These are phyloP conservation scores for Orgyia antiqua DNA, from an alignment of 2,888 invertebrate species.

Conservation along the genomic window DNA sequence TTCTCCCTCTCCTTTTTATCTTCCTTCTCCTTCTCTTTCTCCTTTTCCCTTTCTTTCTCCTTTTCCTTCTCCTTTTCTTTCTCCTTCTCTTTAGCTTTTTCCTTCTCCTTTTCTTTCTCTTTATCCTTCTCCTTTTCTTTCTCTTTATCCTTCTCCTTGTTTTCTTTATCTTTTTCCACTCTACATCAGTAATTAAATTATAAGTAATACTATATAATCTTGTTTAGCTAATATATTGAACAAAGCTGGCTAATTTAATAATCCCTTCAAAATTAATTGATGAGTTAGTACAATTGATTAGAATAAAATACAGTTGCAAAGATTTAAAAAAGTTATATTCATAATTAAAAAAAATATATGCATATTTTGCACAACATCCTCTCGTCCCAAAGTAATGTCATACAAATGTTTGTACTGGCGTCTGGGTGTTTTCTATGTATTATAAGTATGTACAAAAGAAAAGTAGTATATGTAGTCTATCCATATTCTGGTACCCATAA, in stretches of 20 bases:
- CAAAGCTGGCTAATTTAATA: neutral
- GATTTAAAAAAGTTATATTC: too few relatives aligned
- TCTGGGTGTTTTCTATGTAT: too few relatives aligned
- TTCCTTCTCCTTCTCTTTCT: constrained; percentile 33
- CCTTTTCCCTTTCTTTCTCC: constrained; percentile 42
- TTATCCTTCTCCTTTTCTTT: constrained; percentile 24
- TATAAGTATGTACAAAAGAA: too few relatives aligned
- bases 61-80: constrained; percentile 33
- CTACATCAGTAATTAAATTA: neutral
- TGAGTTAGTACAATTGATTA: too few relatives aligned
- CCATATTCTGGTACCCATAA: too few relatives aligned
- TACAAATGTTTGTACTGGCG: too few relatives aligned
- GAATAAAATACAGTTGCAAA: too few relatives aligned
- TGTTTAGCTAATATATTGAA: neutral
- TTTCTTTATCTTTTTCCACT: constrained; percentile 9
- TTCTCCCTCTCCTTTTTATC: constrained; percentile 44
- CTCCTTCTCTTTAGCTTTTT: constrained; percentile 33
- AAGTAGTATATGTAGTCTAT: too few relatives aligned
- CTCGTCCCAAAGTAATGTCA: too few relatives aligned
- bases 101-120: constrained; percentile 30
- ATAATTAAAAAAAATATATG: too few relatives aligned
- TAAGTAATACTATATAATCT: neutral
- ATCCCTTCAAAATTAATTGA: too few relatives aligned
- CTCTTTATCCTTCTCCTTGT: constrained; percentile 11
- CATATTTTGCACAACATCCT: too few relatives aligned